These are phyloP conservation scores for Cartodere bifasciata DNA, from an alignment of 2,888 invertebrate species.

Conservation along the genomic window DNA sequence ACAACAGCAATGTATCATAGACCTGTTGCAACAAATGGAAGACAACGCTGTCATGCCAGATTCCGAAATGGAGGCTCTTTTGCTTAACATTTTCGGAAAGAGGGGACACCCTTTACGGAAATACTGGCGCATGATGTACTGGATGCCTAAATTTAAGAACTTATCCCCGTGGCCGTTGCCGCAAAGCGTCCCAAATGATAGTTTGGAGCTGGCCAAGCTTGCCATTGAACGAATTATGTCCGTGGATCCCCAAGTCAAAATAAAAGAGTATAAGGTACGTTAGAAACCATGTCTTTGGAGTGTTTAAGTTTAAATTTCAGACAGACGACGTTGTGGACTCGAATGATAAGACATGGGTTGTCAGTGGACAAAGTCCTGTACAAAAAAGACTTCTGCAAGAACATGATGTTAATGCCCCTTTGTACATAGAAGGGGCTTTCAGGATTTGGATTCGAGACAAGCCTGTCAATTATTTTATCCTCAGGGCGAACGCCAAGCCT, in stretches of 20 bases:
- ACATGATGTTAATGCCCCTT: conserved; percentile 46
- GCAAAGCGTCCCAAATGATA: conserved; percentile 61
- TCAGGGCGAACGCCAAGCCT: conserved; percentile 56
- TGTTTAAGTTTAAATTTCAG: conserved; percentile 4
- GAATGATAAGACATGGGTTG: conserved; percentile 83
- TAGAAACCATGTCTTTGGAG: conserved; percentile 3
- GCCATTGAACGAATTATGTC: conserved; percentile 76
- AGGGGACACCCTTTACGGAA: conserved; percentile 60
- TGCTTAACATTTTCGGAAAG: conserved; percentile 74
- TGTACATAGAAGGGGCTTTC: conserved; percentile 79
- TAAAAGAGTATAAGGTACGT: conserved; percentile 52
- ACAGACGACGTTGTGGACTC: conserved; percentile 60
- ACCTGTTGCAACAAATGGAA: conserved; percentile 90
- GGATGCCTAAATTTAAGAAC: conserved; percentile 91
- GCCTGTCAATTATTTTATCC: conserved; percentile 69
- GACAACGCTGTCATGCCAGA: conserved; percentile 87
- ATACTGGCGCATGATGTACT: conserved; percentile 73
- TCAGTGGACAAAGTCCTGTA: conserved; percentile 68
- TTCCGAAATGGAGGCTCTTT: conserved; percentile 68
- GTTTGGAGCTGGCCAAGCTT: conserved; percentile 63
- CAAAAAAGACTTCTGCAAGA: conserved; percentile 58
- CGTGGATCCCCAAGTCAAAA: conserved; percentile 59
- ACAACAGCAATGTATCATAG: conserved; percentile 90
- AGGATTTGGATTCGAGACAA: conserved; percentile 64
- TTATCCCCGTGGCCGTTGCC: conserved; percentile 78